Conservation (phyloP, 2,888 invertebrate species). For the Ectobius pallidus region DNA sequence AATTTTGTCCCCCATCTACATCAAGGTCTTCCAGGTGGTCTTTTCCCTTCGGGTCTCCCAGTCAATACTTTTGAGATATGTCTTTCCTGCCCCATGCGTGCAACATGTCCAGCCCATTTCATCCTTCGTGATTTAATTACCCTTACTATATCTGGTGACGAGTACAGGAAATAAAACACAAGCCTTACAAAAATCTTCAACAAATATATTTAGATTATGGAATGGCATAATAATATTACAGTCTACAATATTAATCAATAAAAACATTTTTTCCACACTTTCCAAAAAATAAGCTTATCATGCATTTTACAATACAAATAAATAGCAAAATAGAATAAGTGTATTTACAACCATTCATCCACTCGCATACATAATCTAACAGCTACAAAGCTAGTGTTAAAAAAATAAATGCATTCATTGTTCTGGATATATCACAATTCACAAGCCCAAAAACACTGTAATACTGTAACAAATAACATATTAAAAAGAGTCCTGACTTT, state of each 20-base stretch:
- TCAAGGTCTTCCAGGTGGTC: too few relatives aligned
- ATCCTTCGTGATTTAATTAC: too few relatives aligned
- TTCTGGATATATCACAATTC: constrained; percentile 29
- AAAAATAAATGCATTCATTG: constrained; percentile 35
- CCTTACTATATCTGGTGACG: too few relatives aligned
- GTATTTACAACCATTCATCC: constrained; percentile 21
- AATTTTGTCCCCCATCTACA: too few relatives aligned
- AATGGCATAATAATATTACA: constrained; percentile 33
- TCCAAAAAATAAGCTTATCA: constrained; percentile 27
- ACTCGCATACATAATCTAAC: constrained; percentile 23
- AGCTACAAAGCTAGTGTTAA: constrained; percentile 24
- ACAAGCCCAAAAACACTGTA: constrained; percentile 34
- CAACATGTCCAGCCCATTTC: too few relatives aligned
- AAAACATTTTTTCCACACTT: constrained; percentile 23
- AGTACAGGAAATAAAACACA: not conserved
- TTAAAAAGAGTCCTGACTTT: constrained; percentile 14
- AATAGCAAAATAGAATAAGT: constrained; percentile 35
- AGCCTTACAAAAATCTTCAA: constrained; percentile 27
- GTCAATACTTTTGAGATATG: too few relatives aligned
- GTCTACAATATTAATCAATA: constrained; percentile 26
- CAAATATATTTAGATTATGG: constrained; percentile 31
- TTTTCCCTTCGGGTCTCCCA: too few relatives aligned
- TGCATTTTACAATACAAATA: constrained; percentile 32
- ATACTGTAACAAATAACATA: constrained; percentile 31
- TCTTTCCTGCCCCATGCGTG: too few relatives aligned